Evolutionary conservation across 2,113 vertebrate genomes (phyloP), one percentile per base, ranked within the genome.

Genomic region (Donacobius atricapilla): DNA sequence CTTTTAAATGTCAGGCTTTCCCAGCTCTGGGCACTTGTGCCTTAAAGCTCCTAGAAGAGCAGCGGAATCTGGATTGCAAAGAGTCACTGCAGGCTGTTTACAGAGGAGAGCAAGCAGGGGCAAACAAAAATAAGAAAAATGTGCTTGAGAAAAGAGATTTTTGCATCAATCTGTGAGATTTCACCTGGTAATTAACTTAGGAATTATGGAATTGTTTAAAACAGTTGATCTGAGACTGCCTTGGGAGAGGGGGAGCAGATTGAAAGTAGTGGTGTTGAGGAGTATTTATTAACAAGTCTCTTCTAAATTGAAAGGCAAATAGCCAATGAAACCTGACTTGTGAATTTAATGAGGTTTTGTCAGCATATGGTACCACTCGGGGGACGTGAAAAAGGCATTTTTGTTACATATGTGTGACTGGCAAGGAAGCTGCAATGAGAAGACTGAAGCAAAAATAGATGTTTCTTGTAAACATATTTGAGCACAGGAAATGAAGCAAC

Each of bases 1-100:
- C 95, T 97, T 94, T 92, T 82, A 97, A 98, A 98, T 97, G 95
- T 97, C 97, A 98, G 54, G 57, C 90, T 92, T 83, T 87, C 79
- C 81, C 86, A 56, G 44, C 66, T 96, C 70, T 73, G 77, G 51
- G 63, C 63, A 33, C 33, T 96, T 75, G 50, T 83, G 83, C 95
- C 91, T 96, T 35, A 92, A 86, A 96, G 17, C 45, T 95, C 85
- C 83, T 31, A 65, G 83, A 94, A 92, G 68, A 92, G 80, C 89
- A 87, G 80, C 50, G 63, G 71, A 66, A 14, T 68, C 65, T 85
- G 48, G 25, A 47, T 40, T 76, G 63, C 16, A 69, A 75, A 95
- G 44, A 93, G 39, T 22, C 44, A 83, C 73, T 57, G 23, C 63
- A 86, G n/a, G 69, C 48, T 72, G n/a, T 79, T 96, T 91, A 42